phyloP scores from a whole-genome alignment of 2,113 vertebrate species.

The Rhagologus leucostigma region DNA sequence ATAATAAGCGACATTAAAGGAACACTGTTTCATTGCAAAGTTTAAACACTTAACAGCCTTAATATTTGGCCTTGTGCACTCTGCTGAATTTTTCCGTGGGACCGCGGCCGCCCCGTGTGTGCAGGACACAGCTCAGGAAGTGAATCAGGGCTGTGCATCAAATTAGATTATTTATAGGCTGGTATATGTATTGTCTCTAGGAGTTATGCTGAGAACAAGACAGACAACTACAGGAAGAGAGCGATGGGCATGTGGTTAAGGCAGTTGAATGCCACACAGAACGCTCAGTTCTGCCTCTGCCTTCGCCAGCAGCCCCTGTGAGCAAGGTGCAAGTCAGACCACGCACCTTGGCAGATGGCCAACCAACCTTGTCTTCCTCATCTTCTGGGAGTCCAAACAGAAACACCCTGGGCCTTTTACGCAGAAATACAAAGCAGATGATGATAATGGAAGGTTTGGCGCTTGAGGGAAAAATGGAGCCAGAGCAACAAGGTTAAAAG shows the following conservation, averaged over 20 bases:
- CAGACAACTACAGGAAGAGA: conserved; percentile 50
- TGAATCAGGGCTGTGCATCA: conserved; percentile 34
- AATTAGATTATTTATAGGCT: conserved; percentile 42
- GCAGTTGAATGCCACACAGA: conserved; percentile 48
- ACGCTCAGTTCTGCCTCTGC: conserved; percentile 12
- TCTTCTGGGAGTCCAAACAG: background rate
- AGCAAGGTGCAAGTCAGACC: background rate
- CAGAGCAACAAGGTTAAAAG: background rate
- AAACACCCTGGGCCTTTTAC: background rate
- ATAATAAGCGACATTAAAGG: background rate
- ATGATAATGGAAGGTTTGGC: background rate
- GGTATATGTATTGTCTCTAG: background rate
- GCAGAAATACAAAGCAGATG: background rate
- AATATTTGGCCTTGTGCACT: background rate
- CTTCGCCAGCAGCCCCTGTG: background rate
- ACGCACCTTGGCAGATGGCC: background rate
- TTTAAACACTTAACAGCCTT: background rate
- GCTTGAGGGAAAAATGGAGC: background rate
- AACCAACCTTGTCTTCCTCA: background rate
- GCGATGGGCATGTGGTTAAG: conserved; percentile 43
- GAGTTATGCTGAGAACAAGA: background rate
- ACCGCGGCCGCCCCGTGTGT: fast-evolving
- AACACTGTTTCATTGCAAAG: background rate
- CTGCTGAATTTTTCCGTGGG: background rate
- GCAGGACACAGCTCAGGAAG: conserved; percentile 30